Evolutionary conservation across 2,797 vertebrate genomes (phyloP).

Genomic region (Falco peregrinus): DNA sequence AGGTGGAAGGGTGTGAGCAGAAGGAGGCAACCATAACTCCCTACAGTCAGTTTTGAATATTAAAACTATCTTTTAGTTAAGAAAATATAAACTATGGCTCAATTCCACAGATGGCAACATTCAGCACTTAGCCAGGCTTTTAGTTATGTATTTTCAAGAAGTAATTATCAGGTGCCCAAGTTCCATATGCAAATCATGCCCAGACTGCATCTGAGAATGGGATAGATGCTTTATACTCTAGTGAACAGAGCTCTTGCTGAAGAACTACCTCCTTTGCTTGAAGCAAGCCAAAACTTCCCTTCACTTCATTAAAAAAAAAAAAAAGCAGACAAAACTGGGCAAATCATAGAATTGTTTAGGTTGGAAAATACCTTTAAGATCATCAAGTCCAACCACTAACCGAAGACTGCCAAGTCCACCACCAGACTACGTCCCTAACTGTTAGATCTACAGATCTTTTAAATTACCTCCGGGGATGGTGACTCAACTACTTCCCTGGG

Average conservation of each 20-base stretch:
- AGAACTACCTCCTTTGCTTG: background rate
- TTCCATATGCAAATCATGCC: background rate
- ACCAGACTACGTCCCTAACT: too few species aligned
- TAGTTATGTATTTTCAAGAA: background rate
- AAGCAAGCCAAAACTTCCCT: background rate
- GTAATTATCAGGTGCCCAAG: background rate
- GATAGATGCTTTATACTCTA: background rate
- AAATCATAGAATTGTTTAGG: background rate
- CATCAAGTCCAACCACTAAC: too few species aligned
- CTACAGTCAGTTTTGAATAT: background rate
- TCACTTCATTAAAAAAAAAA: background rate
- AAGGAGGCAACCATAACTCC: background rate
- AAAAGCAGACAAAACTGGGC: background rate
- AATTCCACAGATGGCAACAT: background rate
- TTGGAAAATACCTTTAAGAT: too few species aligned
- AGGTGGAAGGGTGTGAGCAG: background rate
- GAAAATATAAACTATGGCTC: background rate
- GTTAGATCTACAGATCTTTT: too few species aligned
- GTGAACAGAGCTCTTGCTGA: background rate
- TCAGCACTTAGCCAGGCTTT: background rate
- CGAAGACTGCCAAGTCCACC: too few species aligned
- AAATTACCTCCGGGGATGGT: too few species aligned
- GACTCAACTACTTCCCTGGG: too few species aligned
- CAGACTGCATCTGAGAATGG: background rate
- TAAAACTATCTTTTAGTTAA: background rate